Evolutionary conservation across 1,140 invertebrate species (phyloP).

Genomic region (Drosophila quadrilineata): DNA sequence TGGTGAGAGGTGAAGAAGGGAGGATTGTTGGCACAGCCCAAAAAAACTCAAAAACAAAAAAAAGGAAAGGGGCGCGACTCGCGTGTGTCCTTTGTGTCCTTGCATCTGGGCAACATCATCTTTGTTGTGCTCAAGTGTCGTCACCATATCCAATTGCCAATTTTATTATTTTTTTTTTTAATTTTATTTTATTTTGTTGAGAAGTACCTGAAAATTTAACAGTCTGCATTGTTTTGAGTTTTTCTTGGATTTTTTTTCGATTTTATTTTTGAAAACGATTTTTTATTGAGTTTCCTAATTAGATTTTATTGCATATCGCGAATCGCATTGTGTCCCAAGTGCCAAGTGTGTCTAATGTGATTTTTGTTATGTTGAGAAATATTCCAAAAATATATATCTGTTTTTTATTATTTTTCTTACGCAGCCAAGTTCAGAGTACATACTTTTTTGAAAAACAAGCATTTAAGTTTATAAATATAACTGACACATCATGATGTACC

Average conservation of each 20-base stretch:
- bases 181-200: too few species aligned
- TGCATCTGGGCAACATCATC: too few species aligned
- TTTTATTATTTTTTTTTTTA: slow-evolving; percentile 44
- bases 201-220: slow-evolving; percentile 66
- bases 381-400: neutral
- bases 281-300: slow-evolving; percentile 61
- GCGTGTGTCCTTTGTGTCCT: slow-evolving; percentile 70
- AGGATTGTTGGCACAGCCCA: slow-evolving; percentile 44
- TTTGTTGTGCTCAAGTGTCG: slow-evolving; percentile 72
- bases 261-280: slow-evolving; percentile 10
- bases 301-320: slow-evolving; percentile 69
- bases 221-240: slow-evolving; percentile 10
- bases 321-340: slow-evolving; percentile 58
- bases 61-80: slow-evolving; percentile 42
- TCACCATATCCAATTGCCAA: slow-evolving; percentile 67
- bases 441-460: too few species aligned
- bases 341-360: slow-evolving; percentile 62
- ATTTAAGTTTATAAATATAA: too few species aligned
- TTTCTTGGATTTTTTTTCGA: slow-evolving; percentile 9
- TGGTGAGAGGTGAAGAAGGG: neutral
- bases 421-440: too few species aligned
- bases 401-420: neutral
- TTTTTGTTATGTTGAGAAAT: slow-evolving; percentile 55
- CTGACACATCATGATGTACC: neutral
- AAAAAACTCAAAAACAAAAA: too few species aligned